Conservation (phyloP, 2,797 vertebrate species). For the Cheirogaleus major region DNA sequence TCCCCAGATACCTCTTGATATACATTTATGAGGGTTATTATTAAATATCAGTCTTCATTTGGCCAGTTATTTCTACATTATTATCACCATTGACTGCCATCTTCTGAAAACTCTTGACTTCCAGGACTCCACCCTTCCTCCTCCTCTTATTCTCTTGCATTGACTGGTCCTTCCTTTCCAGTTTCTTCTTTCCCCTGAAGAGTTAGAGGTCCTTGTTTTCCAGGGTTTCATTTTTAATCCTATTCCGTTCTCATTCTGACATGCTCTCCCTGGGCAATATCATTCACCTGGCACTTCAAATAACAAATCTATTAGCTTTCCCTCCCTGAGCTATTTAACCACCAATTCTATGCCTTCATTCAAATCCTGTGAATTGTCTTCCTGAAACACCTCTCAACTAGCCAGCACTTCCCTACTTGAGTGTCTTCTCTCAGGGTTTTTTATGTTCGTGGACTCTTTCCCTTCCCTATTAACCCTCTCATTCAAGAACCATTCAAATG, state of each 20-base stretch:
- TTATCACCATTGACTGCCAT: background rate
- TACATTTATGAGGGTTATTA: background rate
- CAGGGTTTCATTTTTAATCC: background rate
- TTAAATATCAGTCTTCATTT: background rate
- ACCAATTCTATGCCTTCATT: background rate
- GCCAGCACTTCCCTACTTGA: background rate
- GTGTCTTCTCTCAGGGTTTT: background rate
- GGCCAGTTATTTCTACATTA: background rate
- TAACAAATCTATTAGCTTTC: background rate
- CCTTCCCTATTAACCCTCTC: background rate
- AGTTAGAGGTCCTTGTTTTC: background rate
- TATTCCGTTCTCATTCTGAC: background rate
- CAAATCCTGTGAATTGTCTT: background rate
- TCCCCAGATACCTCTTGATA: background rate
- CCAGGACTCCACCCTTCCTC: background rate
- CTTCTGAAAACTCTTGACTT: background rate
- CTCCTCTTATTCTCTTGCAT: background rate
- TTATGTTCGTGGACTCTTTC: background rate
- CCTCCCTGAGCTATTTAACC: background rate
- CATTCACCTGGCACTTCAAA: background rate
- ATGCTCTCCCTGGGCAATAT: background rate
- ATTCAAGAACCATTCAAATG: background rate
- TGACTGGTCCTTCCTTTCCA: background rate
- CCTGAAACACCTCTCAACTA: background rate
- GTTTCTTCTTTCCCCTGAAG: background rate